phyloP scores from a whole-genome alignment of 2,113 vertebrate genomes.

The Catagonus wagneri region DNA sequence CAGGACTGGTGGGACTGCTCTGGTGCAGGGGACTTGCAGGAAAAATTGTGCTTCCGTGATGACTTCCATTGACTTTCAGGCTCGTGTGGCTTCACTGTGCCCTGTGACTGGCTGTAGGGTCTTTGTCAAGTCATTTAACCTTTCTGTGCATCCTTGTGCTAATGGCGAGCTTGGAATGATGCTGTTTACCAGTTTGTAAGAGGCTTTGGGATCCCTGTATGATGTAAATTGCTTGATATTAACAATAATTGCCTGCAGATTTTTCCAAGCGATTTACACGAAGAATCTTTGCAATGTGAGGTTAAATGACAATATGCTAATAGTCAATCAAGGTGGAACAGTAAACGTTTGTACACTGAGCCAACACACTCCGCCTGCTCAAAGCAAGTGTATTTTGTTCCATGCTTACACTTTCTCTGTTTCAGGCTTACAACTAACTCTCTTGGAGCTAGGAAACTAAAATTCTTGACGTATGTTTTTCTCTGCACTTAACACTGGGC shows the following conservation, averaged over 20 bases:
- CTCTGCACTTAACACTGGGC: neutral
- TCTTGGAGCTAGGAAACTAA: constrained; percentile 1
- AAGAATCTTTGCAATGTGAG: constrained; percentile 76
- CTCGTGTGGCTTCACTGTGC: neutral
- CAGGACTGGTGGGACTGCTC: neutral
- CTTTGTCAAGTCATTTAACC: constrained; percentile 13
- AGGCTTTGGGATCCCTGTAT: constrained; percentile 66
- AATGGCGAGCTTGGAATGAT: constrained; percentile 31
- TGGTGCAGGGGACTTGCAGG: neutral
- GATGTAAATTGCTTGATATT: constrained; percentile 79
- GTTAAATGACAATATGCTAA: constrained; percentile 72
- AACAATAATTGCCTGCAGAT: constrained; percentile 79
- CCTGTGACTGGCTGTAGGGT: neutral
- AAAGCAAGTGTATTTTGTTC: constrained; percentile 33
- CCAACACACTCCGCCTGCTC: constrained; percentile 57
- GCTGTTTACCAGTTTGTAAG: constrained; percentile 67
- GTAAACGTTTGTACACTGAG: constrained; percentile 28
- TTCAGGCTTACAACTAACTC: neutral
- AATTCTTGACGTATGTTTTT: neutral
- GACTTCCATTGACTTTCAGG: neutral
- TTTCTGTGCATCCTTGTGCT: neutral
- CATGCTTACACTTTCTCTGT: neutral
- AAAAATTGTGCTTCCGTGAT: neutral
- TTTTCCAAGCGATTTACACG: constrained; percentile 76
- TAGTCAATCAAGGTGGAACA: constrained; percentile 60